phyloP scores from a whole-genome alignment of 2,113 vertebrate species.

The Acanthochromis polyacanthus region DNA sequence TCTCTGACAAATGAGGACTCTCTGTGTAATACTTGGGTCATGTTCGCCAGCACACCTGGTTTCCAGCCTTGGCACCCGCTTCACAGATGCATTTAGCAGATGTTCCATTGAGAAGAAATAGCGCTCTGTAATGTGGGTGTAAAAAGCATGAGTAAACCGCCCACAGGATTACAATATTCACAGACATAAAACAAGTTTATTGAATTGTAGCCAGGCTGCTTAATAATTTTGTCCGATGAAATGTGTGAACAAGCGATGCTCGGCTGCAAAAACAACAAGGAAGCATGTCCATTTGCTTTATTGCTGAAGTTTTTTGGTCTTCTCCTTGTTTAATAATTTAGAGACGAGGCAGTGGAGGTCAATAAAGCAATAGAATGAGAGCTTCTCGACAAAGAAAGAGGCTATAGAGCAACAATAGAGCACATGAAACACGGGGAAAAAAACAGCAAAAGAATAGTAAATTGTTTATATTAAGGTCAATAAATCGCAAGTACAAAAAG shows the following conservation, averaged over 20 bases:
- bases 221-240: conserved; percentile 32
- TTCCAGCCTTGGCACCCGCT: conserved; percentile 48
- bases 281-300: conserved; percentile 3
- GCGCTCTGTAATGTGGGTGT: conserved; percentile 34
- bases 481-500: not conserved
- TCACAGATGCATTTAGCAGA: conserved; percentile 67
- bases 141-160: conserved; percentile 60
- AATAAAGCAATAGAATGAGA: conserved; percentile 43
- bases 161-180: conserved; percentile 53
- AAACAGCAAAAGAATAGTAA: conserved; percentile 8
- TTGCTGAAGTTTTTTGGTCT: not conserved
- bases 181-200: conserved; percentile 48
- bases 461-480: conserved; percentile 28
- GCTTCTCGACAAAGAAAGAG: conserved; percentile 27
- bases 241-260: conserved; percentile 15
- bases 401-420: conserved; percentile 4
- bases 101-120: conserved; percentile 60
- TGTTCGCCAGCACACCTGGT: conserved; percentile 69
- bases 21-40: conserved; percentile 51
- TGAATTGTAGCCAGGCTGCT: conserved; percentile 31
- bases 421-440: not conserved
- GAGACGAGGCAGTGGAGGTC: conserved; percentile 30
- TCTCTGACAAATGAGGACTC: conserved; percentile 32
- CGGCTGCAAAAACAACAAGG: conserved; percentile 14
- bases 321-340: conserved; percentile 18